Conservation (phyloP, 2,797 vertebrate species). For the Enteromius viviparus region DNA sequence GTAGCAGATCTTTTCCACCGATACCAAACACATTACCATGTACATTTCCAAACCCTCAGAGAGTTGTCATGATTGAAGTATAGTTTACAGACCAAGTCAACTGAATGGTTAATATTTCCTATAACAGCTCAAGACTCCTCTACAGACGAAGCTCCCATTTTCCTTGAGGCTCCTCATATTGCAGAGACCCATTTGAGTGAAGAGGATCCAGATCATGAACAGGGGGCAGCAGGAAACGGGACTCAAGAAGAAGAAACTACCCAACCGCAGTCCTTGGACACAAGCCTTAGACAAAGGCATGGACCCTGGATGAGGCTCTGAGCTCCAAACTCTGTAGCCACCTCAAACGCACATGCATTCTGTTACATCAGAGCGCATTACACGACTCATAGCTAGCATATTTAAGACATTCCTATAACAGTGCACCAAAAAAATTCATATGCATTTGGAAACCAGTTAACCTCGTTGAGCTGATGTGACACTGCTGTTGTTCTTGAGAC, state of each 20-base stretch:
- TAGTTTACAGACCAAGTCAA: background rate
- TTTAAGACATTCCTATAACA: constrained; percentile 21
- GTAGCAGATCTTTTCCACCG: background rate
- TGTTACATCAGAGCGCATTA: constrained; percentile 4
- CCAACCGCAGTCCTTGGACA: constrained; percentile 56
- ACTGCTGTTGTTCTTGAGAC: background rate
- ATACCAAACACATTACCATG: background rate
- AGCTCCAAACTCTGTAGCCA: constrained; percentile 40
- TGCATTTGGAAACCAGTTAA: constrained; percentile 38
- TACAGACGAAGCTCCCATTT: constrained; percentile 56
- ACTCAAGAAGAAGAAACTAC: constrained; percentile 37
- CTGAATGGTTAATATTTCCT: constrained; percentile 3
- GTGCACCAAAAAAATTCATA: background rate
- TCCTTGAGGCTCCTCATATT: constrained; percentile 50
- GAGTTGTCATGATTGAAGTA: background rate
- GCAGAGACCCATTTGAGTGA: constrained; percentile 45
- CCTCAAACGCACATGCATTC: constrained; percentile 3
- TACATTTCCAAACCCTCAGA: background rate
- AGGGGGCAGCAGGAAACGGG: constrained; percentile 4
- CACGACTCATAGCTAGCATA: constrained; percentile 9
- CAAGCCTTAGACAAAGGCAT: constrained; percentile 73
- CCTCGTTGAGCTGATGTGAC: constrained; percentile 12
- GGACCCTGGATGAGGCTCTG: constrained; percentile 75
- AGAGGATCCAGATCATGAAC: constrained; percentile 24
- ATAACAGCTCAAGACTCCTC: constrained; percentile 1